A percentile compares a stretch with the other conserved stretches of the same genome.
These are phyloP conservation scores for Aptenodytes patagonicus DNA, from an alignment of 2,113 vertebrate genomes.

Conservation along the genomic window DNA sequence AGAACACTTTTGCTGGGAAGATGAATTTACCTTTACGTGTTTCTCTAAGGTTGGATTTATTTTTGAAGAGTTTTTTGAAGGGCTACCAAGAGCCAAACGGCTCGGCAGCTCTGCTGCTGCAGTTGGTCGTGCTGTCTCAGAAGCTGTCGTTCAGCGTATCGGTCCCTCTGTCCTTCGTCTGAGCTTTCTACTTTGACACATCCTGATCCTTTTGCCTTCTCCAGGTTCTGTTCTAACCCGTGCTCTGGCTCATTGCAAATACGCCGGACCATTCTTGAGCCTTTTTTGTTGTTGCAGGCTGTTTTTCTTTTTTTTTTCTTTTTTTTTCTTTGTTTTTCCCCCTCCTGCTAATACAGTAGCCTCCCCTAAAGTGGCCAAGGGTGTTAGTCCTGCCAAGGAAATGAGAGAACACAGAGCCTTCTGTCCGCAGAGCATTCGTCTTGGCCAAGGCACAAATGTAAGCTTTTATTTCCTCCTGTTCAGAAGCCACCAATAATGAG, in stretches of 20 bases:
- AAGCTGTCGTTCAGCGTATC: rapidly evolving
- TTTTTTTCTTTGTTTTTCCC: neutral
- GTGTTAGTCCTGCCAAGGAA: constrained; percentile 23
- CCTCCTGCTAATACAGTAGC: neutral
- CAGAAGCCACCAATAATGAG: neutral
- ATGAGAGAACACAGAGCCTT: constrained; percentile 19
- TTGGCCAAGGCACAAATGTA: constrained; percentile 5
- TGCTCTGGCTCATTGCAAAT: neutral
- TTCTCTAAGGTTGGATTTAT: neutral
- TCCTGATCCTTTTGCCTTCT: neutral
- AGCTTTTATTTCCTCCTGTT: neutral
- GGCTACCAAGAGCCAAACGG: neutral
- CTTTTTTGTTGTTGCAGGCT: neutral
- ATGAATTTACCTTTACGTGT: neutral
- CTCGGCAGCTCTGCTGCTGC: neutral
- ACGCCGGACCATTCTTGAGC: neutral
- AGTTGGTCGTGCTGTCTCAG: neutral
- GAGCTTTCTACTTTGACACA: neutral
- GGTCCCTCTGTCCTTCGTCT: neutral
- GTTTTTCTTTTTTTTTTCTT: neutral
- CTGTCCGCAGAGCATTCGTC: neutral
- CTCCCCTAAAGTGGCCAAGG: constrained; percentile 1
- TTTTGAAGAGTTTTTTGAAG: too few species aligned
- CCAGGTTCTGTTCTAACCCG: neutral
- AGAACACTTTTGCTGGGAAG: neutral